A percentile compares a stretch with the other conserved stretches of the same genome.
Conservation (phyloP, 1,140 invertebrate species). For the Caenorhabditis tropicalis region DNA sequence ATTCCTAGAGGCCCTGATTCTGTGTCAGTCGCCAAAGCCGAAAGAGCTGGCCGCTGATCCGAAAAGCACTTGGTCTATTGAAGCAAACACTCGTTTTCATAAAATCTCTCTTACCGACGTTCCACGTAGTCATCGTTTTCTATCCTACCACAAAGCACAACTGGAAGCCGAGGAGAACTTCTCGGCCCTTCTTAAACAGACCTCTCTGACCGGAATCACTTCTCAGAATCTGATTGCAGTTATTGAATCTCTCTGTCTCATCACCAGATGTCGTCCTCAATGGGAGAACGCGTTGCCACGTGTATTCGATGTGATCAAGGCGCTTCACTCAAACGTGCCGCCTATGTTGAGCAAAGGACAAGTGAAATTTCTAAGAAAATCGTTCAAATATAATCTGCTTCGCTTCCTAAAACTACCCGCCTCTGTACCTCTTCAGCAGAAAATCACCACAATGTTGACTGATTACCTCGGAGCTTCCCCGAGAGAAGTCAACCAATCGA, state of each 20-base stretch:
- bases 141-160: not conserved
- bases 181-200: not conserved
- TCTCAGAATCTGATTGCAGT: constrained; percentile 13
- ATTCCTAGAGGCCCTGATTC: constrained; percentile 6
- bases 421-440: constrained; percentile 4
- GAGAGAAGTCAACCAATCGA: constrained; percentile 12
- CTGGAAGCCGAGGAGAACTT: constrained; percentile 28
- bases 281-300: constrained; percentile 25
- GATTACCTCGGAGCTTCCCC: not conserved
- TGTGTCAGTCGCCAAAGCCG: not conserved
- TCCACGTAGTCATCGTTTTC: not conserved
- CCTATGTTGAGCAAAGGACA: constrained; percentile 18
- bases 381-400: constrained; percentile 4
- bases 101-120: constrained; percentile 3
- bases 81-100: constrained; percentile 1
- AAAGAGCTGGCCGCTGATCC: not conserved
- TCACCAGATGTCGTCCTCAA: not conserved
- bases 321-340: constrained; percentile 15
- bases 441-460: not conserved
- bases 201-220: not conserved
- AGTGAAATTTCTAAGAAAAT: constrained; percentile 19
- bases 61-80: not conserved
- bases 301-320: constrained; percentile 12
- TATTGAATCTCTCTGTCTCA: constrained; percentile 9
- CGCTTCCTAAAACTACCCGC: constrained; percentile 4